A percentile compares a stretch with the other conserved stretches of the same genome.
These are phyloP conservation scores for Bombus confusus DNA, from an alignment of 1,140 invertebrate species.

Conservation along the genomic window DNA sequence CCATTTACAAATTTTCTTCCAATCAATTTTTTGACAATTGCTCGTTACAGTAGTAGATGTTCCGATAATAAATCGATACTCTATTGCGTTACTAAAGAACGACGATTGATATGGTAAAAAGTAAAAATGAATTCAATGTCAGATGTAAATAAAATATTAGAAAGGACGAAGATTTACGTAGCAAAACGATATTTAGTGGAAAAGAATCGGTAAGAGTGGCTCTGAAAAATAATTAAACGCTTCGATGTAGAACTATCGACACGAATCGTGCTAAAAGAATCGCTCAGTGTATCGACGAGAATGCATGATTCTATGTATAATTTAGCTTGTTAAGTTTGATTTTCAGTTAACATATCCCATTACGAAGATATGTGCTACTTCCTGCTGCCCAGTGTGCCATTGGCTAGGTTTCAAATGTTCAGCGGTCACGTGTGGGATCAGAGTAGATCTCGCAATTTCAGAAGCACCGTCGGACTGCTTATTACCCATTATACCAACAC, in stretches of 20 bases:
- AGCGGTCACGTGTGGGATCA: conserved; percentile 81
- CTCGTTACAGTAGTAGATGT: too few species aligned
- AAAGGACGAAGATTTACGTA: not conserved
- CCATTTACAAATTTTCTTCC: too few species aligned
- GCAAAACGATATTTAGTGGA: not conserved
- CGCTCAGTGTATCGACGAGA: not conserved
- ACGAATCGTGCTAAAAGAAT: not conserved
- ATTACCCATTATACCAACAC: conserved; percentile 78
- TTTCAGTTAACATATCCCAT: conserved; percentile 79
- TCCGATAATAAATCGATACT: too few species aligned
- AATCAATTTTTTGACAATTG: too few species aligned
- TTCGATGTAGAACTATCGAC: too few species aligned
- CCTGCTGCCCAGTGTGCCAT: conserved; percentile 78
- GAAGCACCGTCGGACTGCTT: conserved; percentile 77
- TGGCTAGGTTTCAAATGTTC: conserved; percentile 79
- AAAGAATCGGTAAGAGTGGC: not conserved
- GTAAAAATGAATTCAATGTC: not conserved
- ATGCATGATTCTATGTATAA: conserved; percentile 15
- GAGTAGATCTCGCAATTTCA: conserved; percentile 79
- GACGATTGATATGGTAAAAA: too few species aligned
- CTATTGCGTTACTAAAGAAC: too few species aligned
- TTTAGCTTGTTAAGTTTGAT: conserved; percentile 62
- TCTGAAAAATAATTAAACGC: not conserved
- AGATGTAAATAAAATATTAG: not conserved
- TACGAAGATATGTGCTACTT: conserved; percentile 80